Conservation (phyloP, 2,113 vertebrate species). For the Pavo muticus region DNA sequence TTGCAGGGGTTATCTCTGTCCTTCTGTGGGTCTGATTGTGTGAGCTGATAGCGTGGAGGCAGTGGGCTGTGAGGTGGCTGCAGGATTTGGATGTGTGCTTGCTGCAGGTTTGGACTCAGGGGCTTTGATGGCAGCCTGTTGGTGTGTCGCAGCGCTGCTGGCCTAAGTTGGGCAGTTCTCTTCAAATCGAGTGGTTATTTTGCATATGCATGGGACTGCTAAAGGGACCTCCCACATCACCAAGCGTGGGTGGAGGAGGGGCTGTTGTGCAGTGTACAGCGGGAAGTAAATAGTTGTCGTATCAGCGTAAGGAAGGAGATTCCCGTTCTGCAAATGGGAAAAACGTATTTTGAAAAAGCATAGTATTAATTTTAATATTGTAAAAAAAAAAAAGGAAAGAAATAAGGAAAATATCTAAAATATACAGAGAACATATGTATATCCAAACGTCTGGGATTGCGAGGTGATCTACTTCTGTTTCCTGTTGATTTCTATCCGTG, state of each 20-base stretch:
- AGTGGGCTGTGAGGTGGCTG: accelerated
- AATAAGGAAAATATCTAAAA: constrained; percentile 33
- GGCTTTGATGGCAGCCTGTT: not conserved
- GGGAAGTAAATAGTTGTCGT: not conserved
- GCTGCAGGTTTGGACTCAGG: not conserved
- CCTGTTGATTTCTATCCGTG: constrained; percentile 52
- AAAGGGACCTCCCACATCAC: not conserved
- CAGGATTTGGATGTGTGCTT: accelerated
- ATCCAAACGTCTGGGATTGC: constrained; percentile 30
- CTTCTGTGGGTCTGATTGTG: not conserved
- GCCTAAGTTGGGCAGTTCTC: not conserved
- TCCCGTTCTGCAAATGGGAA: not conserved
- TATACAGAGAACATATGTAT: constrained; percentile 56
- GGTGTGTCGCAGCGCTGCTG: not conserved
- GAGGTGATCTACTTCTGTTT: constrained; percentile 57
- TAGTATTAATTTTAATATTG: constrained; percentile 64
- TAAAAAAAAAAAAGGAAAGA: constrained; percentile 22
- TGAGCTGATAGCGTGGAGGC: not conserved
- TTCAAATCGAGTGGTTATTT: not conserved
- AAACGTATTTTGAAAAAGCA: constrained; percentile 57
- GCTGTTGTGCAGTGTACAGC: constrained; percentile 16
- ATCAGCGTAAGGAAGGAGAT: not conserved
- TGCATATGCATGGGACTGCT: not conserved
- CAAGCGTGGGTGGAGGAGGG: not conserved
- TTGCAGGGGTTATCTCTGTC: not conserved